Base-by-base conservation (phyloP, 2,888 invertebrate species). In the Brenthis ino region DNA sequence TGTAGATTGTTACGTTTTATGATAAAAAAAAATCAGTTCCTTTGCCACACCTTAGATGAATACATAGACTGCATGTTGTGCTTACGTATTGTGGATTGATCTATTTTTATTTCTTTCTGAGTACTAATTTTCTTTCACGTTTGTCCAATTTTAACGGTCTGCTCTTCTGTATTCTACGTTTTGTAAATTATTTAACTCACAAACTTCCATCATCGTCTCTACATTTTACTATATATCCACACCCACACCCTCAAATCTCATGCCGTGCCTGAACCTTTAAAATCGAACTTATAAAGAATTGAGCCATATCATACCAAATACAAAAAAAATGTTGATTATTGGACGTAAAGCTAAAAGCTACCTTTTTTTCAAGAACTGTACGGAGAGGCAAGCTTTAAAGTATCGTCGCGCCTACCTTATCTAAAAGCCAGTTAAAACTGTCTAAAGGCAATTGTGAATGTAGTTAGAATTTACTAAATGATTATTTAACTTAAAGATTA, bases 1-100 rank as follows among this genome's bases (percentile, higher is more conserved):
- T 82, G 88, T 91, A 91, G 90, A 88, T 84, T 84, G 81, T 83
- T 77, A 82, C 82, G 83, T 80, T 84, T 85, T 83, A 82, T 80
- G 80, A 87, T 81, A 86, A 85, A 87, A 88, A 86, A 85, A 86
- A 82, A 88, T 89, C 91, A 91, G 90, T 89, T 88, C 89, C 91
- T 92, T 92, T 92, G 92, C 92, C 93, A 93, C 92, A 93, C 93
- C 92, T 91, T 92, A 93, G 93, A 91, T 86, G 88, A 89, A 88
- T 90, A 80, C 78, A 81, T 79, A 87, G 87, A 80, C 16, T 91
- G 92, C 93, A 93, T 91, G 92, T 77, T 77, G 81, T 84, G 77
- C 74, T 77, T 89, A 87, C 85, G 82, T 78, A 79, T 79, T 81
- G 80, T 81, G 83, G 83, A 82, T 58, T 80, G 79, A 75, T 75